Evolutionary conservation across 2,888 invertebrate genomes (phyloP).

Genomic region (Polyploca ridens): DNA sequence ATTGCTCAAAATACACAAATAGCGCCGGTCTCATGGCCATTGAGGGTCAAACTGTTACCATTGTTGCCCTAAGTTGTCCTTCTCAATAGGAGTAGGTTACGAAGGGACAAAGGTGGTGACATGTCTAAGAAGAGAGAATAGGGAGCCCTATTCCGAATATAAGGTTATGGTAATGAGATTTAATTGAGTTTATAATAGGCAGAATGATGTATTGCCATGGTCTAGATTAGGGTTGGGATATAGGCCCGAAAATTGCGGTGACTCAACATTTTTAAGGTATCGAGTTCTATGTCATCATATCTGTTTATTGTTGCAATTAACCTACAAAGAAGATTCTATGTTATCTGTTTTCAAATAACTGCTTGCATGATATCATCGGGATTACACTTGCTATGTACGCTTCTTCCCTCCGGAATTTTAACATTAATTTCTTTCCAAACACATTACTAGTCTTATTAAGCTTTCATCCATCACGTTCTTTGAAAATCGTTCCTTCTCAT

Average conservation of each 20-base stretch:
- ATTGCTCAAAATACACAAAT: conserved; percentile 84
- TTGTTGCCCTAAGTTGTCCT: conserved; percentile 79
- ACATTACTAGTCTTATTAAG: too few species aligned
- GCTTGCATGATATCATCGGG: too few species aligned
- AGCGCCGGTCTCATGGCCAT: conserved; percentile 69
- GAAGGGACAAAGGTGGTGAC: conserved; percentile 81
- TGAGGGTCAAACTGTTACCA: conserved; percentile 78
- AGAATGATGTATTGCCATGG: conserved; percentile 67
- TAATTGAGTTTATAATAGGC: conserved; percentile 84
- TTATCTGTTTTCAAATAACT: too few species aligned
- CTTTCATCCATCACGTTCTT: too few species aligned
- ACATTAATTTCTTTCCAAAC: too few species aligned
- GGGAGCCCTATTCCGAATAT: conserved; percentile 56
- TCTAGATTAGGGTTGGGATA: conserved; percentile 43
- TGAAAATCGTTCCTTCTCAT: too few species aligned
- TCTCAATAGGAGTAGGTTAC: conserved; percentile 76
- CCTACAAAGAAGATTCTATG: too few species aligned
- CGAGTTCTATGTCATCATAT: too few species aligned
- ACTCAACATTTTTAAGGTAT: conserved; percentile 44
- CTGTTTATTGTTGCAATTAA: too few species aligned
- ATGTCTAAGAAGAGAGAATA: conserved; percentile 67
- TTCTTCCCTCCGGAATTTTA: too few species aligned
- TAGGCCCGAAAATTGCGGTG: conserved; percentile 76
- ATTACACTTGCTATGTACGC: too few species aligned
- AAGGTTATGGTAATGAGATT: conserved; percentile 81